phyloP scores from a whole-genome alignment of 37 sponge, comb jelly and placozoan species.

The Chondrosia reniformis region DNA sequence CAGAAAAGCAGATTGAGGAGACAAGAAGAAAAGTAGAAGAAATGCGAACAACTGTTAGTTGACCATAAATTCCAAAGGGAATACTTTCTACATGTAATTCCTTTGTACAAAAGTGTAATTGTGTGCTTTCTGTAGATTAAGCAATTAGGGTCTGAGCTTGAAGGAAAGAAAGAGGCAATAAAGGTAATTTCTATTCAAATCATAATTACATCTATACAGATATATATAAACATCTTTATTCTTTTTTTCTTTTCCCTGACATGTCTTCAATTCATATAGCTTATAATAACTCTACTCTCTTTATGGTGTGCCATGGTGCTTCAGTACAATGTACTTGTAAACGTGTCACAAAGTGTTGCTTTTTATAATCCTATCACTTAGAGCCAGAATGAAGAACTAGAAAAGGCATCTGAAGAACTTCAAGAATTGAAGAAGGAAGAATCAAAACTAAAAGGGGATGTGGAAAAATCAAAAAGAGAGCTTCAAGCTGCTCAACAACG shows the following conservation, averaged over 20 bases:
- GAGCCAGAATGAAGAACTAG: slow-evolving; percentile 47
- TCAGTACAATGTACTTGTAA: neutral
- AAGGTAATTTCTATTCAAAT: neutral
- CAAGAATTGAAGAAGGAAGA: slow-evolving; percentile 53
- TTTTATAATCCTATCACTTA: neutral
- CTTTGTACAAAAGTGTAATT: too few species aligned
- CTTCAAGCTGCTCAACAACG: slow-evolving; percentile 45
- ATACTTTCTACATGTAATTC: neutral
- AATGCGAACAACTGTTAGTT: neutral
- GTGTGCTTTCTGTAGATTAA: neutral
- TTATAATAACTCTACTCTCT: neutral
- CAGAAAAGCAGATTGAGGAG: slow-evolving; percentile 1
- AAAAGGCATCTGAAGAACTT: slow-evolving; percentile 40
- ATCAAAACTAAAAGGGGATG: slow-evolving; percentile 47
- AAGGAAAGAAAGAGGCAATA: slow-evolving; percentile 7
- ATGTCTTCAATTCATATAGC: neutral
- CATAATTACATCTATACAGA: neutral
- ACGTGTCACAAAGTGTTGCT: neutral
- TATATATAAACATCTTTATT: neutral
- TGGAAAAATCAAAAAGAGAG: slow-evolving; percentile 40
- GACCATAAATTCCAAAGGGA: neutral
- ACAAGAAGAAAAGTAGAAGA: slow-evolving; percentile 8
- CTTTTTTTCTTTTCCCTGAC: neutral
- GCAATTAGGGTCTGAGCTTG: neutral
- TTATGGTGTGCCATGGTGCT: neutral